Base-by-base conservation (phyloP, 2,113 vertebrate genomes). In the Coreoperca whiteheadi region DNA sequence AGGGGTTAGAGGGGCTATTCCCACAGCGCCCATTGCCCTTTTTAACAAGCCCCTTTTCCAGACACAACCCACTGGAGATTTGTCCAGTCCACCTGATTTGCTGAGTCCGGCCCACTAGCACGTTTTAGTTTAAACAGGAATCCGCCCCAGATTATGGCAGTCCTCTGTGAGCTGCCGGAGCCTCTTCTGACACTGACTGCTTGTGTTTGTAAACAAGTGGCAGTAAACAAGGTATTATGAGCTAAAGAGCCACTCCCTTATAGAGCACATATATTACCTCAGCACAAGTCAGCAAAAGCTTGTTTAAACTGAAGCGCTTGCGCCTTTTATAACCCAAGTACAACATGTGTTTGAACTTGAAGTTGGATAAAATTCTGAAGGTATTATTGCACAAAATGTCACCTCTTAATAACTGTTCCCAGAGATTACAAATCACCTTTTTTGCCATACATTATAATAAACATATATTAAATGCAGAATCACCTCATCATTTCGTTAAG, bases 11-110 rank as follows among this genome's bases (percentile, higher is more conserved):
- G 79, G 86, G 86, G 82, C 78, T 91, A 90, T 92, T 94, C 93
- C 94, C 94, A 88, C 51, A 34, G 87, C 80, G 77, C 89, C 91
- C 85, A 92, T 90, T 90, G 92, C 92, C 91, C 89, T 88, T 95
- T 94, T 94, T 95, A 95, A 95, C 91, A 94, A 95, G 95, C 91
- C 89, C 83, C 85, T 84, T 79, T 82, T 92, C 89, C 84, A 90
- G 84, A 92, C 90, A 74, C 74, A 73, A 70, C 90, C 88, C 90
- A 87, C 90, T 54, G 79, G 93, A 91, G 93, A 70, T 74, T 87
- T 70, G 60, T 69, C 32, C 74, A 57, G 79, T 89, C 80, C 88
- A 93, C 92, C 94, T 94, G 93, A 93, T 93, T 93, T 92, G 90
- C 85, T 1, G 50, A 91, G 91, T 88, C 91, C 90, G 8, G 90